Evolutionary conservation across 2,113 vertebrate genomes (phyloP).

Genomic region (Lonchura striata): DNA sequence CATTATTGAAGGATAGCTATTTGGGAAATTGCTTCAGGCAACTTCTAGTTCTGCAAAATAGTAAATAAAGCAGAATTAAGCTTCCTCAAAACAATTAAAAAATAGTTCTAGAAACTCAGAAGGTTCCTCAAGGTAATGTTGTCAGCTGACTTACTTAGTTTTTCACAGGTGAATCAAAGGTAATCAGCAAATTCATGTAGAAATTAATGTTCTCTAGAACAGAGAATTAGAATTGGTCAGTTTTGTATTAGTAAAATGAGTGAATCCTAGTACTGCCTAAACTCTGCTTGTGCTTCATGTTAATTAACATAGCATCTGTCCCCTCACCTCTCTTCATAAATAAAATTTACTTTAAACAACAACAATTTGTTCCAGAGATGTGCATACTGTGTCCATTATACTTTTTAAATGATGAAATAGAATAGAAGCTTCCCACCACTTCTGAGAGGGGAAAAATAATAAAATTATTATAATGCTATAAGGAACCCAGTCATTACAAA

Average conservation of each 20-base stretch:
- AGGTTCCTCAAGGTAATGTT: neutral
- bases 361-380: neutral
- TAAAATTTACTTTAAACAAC: neutral
- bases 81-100: neutral
- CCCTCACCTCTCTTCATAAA: neutral
- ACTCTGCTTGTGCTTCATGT: neutral
- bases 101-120: neutral
- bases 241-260: neutral
- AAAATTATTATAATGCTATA: neutral
- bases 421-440: neutral
- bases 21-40: neutral
- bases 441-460: neutral
- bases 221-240: conserved; percentile 1
- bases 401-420: neutral
- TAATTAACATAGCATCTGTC: neutral
- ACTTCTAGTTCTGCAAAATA: neutral
- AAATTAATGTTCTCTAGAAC: neutral
- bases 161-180: neutral
- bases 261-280: neutral
- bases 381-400: neutral
- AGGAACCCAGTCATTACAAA: neutral
- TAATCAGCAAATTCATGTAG: neutral
- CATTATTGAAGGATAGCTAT: neutral
- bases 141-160: neutral
- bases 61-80: neutral